A percentile compares a stretch with the other conserved stretches of the same genome.
Evolutionary conservation across 2,113 vertebrate genomes (phyloP).

Genomic region (Alligator mississippiensis): DNA sequence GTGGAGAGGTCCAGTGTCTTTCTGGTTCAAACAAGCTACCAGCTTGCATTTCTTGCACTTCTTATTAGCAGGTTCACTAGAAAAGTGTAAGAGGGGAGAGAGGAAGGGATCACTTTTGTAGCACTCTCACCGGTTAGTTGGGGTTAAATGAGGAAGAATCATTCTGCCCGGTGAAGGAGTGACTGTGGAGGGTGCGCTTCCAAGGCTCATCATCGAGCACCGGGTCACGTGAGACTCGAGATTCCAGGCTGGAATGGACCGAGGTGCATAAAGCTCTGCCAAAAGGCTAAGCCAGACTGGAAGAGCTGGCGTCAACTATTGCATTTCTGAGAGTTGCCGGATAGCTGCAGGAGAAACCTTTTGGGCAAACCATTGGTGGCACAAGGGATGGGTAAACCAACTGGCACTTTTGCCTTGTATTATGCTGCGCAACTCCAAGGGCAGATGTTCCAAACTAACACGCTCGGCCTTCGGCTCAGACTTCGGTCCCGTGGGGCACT

Average conservation of each 20-base stretch:
- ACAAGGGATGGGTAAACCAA: not conserved
- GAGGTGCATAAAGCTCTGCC: not conserved
- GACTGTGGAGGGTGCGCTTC: not conserved
- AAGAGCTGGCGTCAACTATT: rapidly evolving
- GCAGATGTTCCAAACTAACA: no score
- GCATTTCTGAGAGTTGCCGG: not conserved
- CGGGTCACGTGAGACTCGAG: no score
- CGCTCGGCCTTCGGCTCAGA: no score
- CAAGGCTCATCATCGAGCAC: not conserved
- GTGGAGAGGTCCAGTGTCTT: not conserved
- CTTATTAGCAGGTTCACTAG: not conserved
- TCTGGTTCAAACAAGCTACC: not conserved
- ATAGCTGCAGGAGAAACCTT: not conserved
- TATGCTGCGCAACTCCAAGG: no score
- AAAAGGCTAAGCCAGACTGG: not conserved
- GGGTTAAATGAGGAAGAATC: not conserved
- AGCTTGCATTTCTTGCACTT: not conserved
- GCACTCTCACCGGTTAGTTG: rapidly evolving
- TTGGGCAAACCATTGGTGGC: not conserved
- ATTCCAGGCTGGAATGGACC: not conserved
- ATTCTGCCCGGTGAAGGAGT: not conserved
- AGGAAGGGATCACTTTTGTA: rapidly evolving
- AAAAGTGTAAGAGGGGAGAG: not conserved
- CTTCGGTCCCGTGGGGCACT: no score
- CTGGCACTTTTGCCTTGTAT: no score